Base-by-base conservation (phyloP, 2,113 vertebrate genomes). In the Calonectris borealis region DNA sequence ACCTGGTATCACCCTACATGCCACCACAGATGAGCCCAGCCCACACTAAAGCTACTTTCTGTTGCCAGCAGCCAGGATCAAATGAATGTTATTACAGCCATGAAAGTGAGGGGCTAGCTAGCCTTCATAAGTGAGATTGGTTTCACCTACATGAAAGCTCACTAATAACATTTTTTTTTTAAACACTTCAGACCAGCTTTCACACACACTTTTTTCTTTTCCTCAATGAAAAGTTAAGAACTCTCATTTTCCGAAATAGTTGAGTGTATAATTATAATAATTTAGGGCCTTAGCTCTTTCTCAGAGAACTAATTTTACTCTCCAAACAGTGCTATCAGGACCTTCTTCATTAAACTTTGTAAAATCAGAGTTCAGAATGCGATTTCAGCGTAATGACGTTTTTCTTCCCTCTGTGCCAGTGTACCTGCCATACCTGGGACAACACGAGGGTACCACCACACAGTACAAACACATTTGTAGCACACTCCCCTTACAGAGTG, bases 381-480 rank as follows among this genome's bases (percentile, higher is more conserved):
- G 1, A 65, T 55, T 91, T 75, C 48, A 64, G 8, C 2, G 1
- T 19, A 62, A 32, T 0, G 4, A n/a, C 1, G 0, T 55, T 83
- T 51, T 58, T 22, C 21, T 65, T 80, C 27, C 51, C 11, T 52
- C 44, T 73, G 21, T 51, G 46, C 42, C 75, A 40, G 34, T 2
- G 11, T 48, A 51, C 36, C 29, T 49, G 38, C 40, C 18, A 18
- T 57, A 60, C 7, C 6, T 0, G 0, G 49, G 79, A 71, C 11
- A 83, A 65, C 24, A 51, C 5, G 26, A 42, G 12, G 16, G 16
- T 29, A 51, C 31, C 15, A 48, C 26, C 16, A 68, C 66, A 80
- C 25, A 38, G 15, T 29, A 32, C 2, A 1, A 58, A 72, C 62
- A 51, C 6, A 42, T 44, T 31, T 55, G 52, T 55, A 17, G 73